Conservation (phyloP, 2,113 vertebrate species). For the Calidris pygmaea region DNA sequence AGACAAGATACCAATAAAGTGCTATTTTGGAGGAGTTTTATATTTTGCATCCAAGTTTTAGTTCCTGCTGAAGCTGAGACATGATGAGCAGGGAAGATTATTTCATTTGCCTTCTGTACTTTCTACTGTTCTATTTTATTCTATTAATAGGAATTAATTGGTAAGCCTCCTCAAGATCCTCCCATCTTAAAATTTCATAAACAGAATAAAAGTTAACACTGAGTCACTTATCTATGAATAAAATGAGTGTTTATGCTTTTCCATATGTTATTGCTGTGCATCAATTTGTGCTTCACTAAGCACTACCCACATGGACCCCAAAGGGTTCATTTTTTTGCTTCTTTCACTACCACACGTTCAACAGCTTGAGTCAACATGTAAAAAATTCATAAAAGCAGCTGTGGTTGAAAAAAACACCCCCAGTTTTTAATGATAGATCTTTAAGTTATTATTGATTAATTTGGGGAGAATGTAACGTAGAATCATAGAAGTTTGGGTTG, state of each 20-base stretch:
- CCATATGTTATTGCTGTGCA: background rate
- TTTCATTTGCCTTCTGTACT: background rate
- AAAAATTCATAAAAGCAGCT: background rate
- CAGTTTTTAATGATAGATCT: background rate
- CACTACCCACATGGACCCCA: background rate
- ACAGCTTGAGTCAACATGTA: background rate
- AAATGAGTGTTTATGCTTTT: background rate
- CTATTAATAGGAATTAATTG: background rate
- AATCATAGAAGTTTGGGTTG: background rate
- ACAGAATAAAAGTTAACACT: background rate
- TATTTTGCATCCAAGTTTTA: background rate
- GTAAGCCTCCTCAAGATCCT: background rate
- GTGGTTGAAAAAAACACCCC: background rate
- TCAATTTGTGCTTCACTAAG: background rate
- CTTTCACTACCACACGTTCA: background rate
- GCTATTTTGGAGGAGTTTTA: background rate
- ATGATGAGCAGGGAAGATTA: background rate
- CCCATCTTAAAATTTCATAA: background rate
- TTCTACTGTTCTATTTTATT: background rate
- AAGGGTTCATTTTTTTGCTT: background rate
- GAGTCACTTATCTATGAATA: background rate
- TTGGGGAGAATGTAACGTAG: background rate
- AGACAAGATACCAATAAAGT: background rate
- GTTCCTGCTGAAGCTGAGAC: background rate
- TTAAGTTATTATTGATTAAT: background rate